These are phyloP conservation scores for Chesias legatella DNA, from an alignment of 2,888 invertebrate genomes.

Conservation along the genomic window DNA sequence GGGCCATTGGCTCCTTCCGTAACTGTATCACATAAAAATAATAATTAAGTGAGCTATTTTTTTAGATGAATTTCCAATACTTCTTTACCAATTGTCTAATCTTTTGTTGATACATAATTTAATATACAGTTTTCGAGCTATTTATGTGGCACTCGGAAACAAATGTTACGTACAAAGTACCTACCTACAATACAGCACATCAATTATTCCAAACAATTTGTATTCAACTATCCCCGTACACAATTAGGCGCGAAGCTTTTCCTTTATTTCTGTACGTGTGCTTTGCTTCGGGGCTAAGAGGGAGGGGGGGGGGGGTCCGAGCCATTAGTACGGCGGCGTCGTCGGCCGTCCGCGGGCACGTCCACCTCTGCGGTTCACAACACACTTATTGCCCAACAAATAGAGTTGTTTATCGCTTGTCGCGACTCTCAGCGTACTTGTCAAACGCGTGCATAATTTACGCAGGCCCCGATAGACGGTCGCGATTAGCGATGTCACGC, in stretches of 20 bases:
- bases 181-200: slow-evolving; percentile 35
- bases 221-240: slow-evolving; percentile 50
- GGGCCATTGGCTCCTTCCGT: no score
- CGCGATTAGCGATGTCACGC: no score
- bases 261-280: slow-evolving; percentile 65
- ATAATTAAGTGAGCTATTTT: no score
- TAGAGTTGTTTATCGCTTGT: slow-evolving; percentile 37
- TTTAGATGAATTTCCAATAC: no score
- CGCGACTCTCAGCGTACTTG: slow-evolving; percentile 26
- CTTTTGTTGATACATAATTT: no score
- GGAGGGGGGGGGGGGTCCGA: slow-evolving; percentile 49
- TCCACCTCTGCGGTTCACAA: slow-evolving; percentile 19
- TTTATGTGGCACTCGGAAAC: no score
- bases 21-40: no score
- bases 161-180: slow-evolving; percentile 13
- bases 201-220: slow-evolving; percentile 45
- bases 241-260: slow-evolving; percentile 60
- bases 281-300: slow-evolving; percentile 45
- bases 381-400: not conserved
- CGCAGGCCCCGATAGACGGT: slow-evolving; percentile 75
- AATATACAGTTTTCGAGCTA: no score
- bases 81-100: no score
- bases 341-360: slow-evolving; percentile 55
- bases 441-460: slow-evolving; percentile 72
- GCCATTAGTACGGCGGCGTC: slow-evolving; percentile 69